phyloP scores from a whole-genome alignment of 2,797 vertebrate species.

The Cynopterus sphinx region DNA sequence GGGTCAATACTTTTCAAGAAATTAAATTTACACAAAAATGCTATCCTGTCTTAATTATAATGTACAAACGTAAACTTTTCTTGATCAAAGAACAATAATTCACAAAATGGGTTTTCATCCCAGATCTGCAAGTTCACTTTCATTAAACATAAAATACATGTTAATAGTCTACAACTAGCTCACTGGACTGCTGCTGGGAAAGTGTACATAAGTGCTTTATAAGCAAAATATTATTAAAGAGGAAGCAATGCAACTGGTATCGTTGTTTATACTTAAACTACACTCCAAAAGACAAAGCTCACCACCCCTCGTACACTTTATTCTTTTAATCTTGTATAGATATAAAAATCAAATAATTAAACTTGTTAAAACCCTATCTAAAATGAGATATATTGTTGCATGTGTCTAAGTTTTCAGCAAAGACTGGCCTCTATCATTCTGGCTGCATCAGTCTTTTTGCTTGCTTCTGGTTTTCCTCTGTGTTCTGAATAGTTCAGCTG shows the following conservation, averaged over 20 bases:
- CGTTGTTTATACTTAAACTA: neutral
- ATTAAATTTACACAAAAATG: neutral
- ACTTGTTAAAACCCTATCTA: neutral
- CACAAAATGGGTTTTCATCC: neutral
- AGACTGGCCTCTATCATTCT: neutral
- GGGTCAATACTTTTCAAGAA: neutral
- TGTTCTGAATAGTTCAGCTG: neutral
- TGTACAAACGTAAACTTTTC: neutral
- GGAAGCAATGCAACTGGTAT: neutral
- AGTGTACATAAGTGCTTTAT: neutral
- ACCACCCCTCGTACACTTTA: neutral
- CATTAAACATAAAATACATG: neutral
- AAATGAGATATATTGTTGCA: neutral
- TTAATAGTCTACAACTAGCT: neutral
- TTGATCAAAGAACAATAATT: conserved; percentile 14
- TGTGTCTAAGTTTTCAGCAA: neutral
- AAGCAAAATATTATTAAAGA: conserved; percentile 5
- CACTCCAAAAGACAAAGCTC: conserved; percentile 9
- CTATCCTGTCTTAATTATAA: neutral
- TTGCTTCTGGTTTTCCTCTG: neutral
- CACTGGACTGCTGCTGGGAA: neutral
- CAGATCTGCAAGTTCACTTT: neutral
- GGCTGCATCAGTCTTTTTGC: neutral
- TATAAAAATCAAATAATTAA: conserved; percentile 3
- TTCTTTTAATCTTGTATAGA: conserved; percentile 1